Percentiles rank a stretch among this genome's conserved stretches.
Conservation (phyloP, 2,113 vertebrate genomes). For the Toxotes jaculatrix region DNA sequence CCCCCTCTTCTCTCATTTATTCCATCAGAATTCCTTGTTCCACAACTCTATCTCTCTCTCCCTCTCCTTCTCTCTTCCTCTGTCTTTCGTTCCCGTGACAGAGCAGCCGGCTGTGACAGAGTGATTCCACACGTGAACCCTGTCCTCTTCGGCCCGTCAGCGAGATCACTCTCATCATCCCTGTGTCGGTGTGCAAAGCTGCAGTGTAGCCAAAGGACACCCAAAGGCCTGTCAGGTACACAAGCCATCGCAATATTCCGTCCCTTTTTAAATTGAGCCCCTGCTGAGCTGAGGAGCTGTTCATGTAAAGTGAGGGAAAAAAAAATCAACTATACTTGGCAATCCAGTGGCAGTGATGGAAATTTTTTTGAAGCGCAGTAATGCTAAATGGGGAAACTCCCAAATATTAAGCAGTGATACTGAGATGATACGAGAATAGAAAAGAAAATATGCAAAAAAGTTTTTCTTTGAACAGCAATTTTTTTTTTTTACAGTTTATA, state of each 20-base stretch:
- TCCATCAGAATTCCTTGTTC: constrained; percentile 47
- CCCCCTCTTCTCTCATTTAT: constrained; percentile 39
- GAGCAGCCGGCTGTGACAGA: constrained; percentile 46
- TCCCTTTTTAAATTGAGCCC: not conserved
- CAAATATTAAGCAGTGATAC: not conserved
- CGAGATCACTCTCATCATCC: constrained; percentile 51
- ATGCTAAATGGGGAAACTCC: constrained; percentile 4
- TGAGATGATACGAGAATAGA: not conserved
- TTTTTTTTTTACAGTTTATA: not conserved
- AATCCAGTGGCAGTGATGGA: not conserved
- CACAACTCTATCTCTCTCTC: not conserved
- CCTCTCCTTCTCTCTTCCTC: constrained; percentile 1
- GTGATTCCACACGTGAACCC: constrained; percentile 46
- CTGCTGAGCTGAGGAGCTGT: not conserved
- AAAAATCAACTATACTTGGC: not conserved
- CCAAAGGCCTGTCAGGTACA: constrained; percentile 52
- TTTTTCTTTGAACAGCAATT: not conserved
- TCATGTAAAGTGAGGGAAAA: not conserved
- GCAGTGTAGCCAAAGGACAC: constrained; percentile 30
- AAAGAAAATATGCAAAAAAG: not conserved
- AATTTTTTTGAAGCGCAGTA: no score
- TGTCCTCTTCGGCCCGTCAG: constrained; percentile 43
- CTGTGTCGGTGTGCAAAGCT: constrained; percentile 33
- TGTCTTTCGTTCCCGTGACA: not conserved
- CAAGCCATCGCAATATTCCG: constrained; percentile 4